Conservation (phyloP, 1,140 invertebrate species). For the Drosophila nigrodunni region DNA sequence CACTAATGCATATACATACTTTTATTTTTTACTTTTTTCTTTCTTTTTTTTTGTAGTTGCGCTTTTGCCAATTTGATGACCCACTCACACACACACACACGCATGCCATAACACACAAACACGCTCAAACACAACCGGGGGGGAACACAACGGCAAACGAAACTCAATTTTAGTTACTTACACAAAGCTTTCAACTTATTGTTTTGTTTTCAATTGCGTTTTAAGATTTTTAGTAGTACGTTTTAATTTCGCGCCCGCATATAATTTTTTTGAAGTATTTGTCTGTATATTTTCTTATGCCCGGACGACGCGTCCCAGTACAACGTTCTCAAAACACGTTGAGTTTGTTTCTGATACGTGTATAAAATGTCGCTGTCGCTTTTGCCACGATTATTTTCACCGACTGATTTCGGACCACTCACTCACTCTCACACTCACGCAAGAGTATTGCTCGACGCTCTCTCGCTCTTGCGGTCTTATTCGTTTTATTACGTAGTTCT, state of each 20-base stretch:
- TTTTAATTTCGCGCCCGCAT: conserved; percentile 64
- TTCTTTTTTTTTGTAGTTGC: conserved; percentile 27
- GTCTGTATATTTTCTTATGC: conserved; percentile 4
- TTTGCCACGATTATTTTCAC: conserved; percentile 72
- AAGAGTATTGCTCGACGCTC: conserved; percentile 13
- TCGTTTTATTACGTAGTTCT: conserved; percentile 33
- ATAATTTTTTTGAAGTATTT: conserved; percentile 19
- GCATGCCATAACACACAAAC: conserved; percentile 22
- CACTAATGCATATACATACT: conserved; percentile 42
- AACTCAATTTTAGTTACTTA: conserved; percentile 59
- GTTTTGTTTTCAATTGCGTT: conserved; percentile 55
- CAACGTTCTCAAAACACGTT: conserved; percentile 68
- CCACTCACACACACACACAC: conserved; percentile 26
- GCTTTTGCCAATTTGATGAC: conserved; percentile 55
- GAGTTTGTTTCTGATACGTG: conserved; percentile 66
- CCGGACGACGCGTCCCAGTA: conserved; percentile 31
- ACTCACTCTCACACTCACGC: conserved; percentile 14
- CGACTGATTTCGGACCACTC: conserved; percentile 40
- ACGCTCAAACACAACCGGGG: conserved; percentile 35
- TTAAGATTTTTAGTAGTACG: conserved; percentile 42
- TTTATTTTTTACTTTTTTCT: conserved; percentile 7
- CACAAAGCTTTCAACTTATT: conserved; percentile 45
- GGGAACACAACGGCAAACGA: conserved; percentile 8
- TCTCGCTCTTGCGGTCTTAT: conserved; percentile 38
- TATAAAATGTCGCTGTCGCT: conserved; percentile 55